phyloP scores from a whole-genome alignment of 2,113 vertebrate genomes.

The Terrapene triunguis region DNA sequence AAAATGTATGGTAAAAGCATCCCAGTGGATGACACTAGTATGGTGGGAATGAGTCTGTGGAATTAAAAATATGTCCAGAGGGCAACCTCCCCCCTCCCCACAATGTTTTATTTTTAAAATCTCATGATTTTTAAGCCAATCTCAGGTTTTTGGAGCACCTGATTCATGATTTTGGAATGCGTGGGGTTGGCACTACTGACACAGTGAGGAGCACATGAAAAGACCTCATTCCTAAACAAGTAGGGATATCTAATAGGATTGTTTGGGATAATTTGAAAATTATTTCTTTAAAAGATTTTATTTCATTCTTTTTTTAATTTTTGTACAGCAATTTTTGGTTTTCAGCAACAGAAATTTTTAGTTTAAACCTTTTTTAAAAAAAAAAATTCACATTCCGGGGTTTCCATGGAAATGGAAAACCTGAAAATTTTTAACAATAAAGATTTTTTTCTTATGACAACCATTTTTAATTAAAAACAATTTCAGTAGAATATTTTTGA shows the following conservation, averaged over 20 bases:
- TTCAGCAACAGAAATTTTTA: not conserved
- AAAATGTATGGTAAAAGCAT: not conserved
- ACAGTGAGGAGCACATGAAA: not conserved
- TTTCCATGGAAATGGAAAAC: not conserved
- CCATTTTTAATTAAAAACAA: not conserved
- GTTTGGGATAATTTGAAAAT: not conserved
- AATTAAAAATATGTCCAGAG: not conserved
- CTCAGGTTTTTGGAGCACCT: not conserved
- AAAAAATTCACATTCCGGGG: not conserved
- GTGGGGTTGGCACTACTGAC: not conserved
- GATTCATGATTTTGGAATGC: not conserved
- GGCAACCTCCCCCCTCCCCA: too few species aligned
- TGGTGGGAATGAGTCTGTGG: not conserved
- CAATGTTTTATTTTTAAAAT: not conserved
- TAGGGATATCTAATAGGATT: not conserved
- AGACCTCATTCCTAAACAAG: not conserved
- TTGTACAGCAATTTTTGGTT: not conserved
- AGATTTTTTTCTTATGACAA: not conserved
- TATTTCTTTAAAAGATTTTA: not conserved
- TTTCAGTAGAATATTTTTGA: not conserved
- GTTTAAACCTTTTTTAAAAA: not conserved
- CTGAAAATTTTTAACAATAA: not conserved
- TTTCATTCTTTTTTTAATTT: not conserved
- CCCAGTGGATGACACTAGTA: not conserved
- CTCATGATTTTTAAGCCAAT: not conserved